Conservation (phyloP, 2,797 vertebrate species). For the Lacerta agilis region DNA sequence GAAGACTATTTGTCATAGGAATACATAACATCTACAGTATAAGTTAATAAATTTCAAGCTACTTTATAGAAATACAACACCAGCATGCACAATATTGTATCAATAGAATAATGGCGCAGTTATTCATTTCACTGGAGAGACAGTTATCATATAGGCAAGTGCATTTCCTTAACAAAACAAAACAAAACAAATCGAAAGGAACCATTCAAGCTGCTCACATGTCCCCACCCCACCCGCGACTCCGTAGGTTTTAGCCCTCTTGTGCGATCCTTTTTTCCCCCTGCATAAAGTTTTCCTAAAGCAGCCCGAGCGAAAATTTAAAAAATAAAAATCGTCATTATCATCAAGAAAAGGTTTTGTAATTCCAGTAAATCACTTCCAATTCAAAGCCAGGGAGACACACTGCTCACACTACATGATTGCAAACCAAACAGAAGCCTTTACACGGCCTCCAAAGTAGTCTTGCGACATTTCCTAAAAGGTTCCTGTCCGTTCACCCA, state of each 20-base stretch:
- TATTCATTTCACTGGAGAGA: conserved; percentile 94
- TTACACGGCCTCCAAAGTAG: conserved; percentile 18
- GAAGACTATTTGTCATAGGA: conserved; percentile 97
- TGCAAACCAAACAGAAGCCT: conserved; percentile 42
- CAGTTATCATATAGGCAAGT: conserved; percentile 94
- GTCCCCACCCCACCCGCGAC: conserved; percentile 72
- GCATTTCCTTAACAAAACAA: conserved; percentile 89
- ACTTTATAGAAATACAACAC: conserved; percentile 99
- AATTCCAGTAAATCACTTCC: conserved; percentile 85
- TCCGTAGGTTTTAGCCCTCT: conserved; percentile 75
- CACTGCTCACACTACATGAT: conserved; percentile 68
- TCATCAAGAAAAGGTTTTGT: conserved; percentile 74
- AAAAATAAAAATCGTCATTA: conserved; percentile 10
- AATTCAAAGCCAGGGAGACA: conserved; percentile 71
- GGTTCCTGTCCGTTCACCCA: not conserved
- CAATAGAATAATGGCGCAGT: conserved; percentile 95
- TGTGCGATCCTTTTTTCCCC: conserved; percentile 70
- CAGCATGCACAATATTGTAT: conserved; percentile 98
- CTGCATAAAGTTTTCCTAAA: conserved; percentile 73
- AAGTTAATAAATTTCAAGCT: conserved; percentile 98
- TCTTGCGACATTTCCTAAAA: conserved; percentile 19
- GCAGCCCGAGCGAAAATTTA: conserved; percentile 77
- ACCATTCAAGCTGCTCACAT: conserved; percentile 91
- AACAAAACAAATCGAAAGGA: conserved; percentile 83
- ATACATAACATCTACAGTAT: conserved; percentile 99